Percentiles rank a stretch among this genome's conserved stretches.
phyloP scores from a whole-genome alignment of 2,797 vertebrate species.

The Zenarchopterus dispar region DNA sequence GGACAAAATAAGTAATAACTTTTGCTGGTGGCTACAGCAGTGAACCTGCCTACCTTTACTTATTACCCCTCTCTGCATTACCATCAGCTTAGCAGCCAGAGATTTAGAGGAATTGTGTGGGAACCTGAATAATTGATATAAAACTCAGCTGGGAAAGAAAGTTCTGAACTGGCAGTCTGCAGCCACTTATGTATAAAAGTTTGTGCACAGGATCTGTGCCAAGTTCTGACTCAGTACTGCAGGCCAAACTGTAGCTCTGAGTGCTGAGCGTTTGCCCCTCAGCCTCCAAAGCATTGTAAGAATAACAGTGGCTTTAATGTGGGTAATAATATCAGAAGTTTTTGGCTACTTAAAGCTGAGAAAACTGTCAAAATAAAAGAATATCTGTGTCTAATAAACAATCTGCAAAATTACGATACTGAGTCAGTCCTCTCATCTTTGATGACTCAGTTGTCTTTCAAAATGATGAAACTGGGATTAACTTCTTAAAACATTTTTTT shows the following conservation, averaged over 20 bases:
- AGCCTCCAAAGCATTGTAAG: slow-evolving; percentile 25
- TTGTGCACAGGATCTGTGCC: slow-evolving; percentile 32
- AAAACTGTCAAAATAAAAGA: background rate
- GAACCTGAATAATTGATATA: slow-evolving; percentile 66
- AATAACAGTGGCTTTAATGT: slow-evolving; percentile 34
- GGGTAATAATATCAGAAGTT: slow-evolving; percentile 5
- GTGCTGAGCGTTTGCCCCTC: slow-evolving; percentile 16
- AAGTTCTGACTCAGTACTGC: slow-evolving; percentile 45
- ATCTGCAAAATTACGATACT: background rate
- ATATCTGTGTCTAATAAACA: slow-evolving; percentile 1
- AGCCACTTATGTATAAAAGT: slow-evolving; percentile 50
- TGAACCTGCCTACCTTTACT: slow-evolving; percentile 18
- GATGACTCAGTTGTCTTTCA: too few relatives aligned
- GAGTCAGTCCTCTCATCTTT: background rate
- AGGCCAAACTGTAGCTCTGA: slow-evolving; percentile 29
- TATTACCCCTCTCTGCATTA: slow-evolving; percentile 51
- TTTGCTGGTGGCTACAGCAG: slow-evolving; percentile 26
- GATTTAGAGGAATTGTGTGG: slow-evolving; percentile 39
- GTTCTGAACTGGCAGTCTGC: slow-evolving; percentile 42
- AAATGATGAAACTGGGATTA: background rate
- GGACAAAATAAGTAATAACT: slow-evolving; percentile 30
- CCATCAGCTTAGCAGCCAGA: slow-evolving; percentile 40
- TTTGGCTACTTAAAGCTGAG: background rate
- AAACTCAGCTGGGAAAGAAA: slow-evolving; percentile 35
- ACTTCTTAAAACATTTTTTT: background rate